A percentile compares a stretch with the other conserved stretches of the same genome.
Conservation (phyloP, 2,888 invertebrate species). For the Drosophila longiperda region DNA sequence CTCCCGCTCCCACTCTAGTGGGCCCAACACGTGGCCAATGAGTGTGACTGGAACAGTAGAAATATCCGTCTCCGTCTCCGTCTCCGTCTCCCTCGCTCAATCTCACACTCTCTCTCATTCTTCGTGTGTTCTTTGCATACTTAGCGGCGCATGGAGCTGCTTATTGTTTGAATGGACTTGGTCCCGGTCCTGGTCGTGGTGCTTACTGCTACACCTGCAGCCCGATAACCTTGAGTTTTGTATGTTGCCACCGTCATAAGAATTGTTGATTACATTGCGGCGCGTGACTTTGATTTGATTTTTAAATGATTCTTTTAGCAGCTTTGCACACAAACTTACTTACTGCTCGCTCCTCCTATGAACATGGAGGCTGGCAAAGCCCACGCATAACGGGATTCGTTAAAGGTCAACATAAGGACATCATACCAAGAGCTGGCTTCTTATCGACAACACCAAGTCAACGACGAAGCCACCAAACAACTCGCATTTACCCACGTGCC, state of each 20-base stretch:
- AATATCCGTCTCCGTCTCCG: not conserved
- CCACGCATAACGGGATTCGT: slow-evolving; percentile 39
- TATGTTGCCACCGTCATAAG: slow-evolving; percentile 12
- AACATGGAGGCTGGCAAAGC: slow-evolving; percentile 35
- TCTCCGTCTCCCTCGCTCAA: not conserved
- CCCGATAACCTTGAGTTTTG: slow-evolving; percentile 42
- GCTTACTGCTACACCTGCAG: slow-evolving; percentile 47
- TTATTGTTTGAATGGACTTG: slow-evolving; percentile 57
- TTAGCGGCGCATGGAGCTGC: slow-evolving; percentile 67
- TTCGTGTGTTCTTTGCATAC: slow-evolving; percentile 57
- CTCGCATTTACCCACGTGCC: slow-evolving; percentile 73
- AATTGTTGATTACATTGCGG: slow-evolving; percentile 72
- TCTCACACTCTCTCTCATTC: not conserved
- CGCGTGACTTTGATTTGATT: slow-evolving; percentile 83
- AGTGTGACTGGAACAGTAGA: slow-evolving; percentile 33
- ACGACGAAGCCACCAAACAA: slow-evolving; percentile 18
- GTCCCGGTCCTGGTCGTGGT: slow-evolving; percentile 13
- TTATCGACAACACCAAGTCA: slow-evolving; percentile 51
- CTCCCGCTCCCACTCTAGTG: slow-evolving; percentile 5
- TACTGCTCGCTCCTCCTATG: slow-evolving; percentile 7
- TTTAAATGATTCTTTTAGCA: slow-evolving; percentile 77
- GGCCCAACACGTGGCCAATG: slow-evolving; percentile 47
- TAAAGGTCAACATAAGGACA: slow-evolving; percentile 83
- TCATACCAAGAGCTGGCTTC: slow-evolving; percentile 50
- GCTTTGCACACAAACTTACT: slow-evolving; percentile 41